A percentile compares a stretch with the other conserved stretches of the same genome.
These are phyloP conservation scores for Willisornis vidua DNA, from an alignment of 2,113 vertebrate species.

Conservation along the genomic window DNA sequence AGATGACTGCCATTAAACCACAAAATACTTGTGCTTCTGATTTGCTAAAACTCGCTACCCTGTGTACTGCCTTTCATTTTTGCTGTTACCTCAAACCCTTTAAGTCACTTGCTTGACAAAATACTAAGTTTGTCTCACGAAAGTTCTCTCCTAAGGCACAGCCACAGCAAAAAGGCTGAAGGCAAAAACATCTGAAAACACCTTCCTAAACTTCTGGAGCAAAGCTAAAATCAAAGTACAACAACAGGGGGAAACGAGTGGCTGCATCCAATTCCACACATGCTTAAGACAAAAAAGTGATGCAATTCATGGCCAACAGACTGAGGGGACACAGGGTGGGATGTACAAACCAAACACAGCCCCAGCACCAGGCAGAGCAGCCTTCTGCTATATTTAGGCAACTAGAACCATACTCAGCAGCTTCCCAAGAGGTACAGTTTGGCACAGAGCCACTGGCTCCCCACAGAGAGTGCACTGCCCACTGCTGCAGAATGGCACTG, in stretches of 20 bases:
- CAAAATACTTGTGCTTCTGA: not conserved
- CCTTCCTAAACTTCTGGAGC: not conserved
- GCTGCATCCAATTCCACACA: not conserved
- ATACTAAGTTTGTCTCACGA: not conserved
- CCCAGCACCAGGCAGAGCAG: fast-evolving
- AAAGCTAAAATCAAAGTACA: not conserved
- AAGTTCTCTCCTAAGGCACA: not conserved
- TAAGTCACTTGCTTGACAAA: not conserved
- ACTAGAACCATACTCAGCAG: not conserved
- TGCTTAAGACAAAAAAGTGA: fast-evolving
- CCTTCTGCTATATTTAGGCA: not conserved
- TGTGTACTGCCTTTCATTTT: not conserved
- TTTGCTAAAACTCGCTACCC: not conserved
- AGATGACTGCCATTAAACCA: not conserved
- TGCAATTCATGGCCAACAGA: not conserved
- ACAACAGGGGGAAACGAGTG: not conserved
- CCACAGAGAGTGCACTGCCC: fast-evolving
- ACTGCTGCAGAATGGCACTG: fast-evolving
- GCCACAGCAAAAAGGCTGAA: not conserved
- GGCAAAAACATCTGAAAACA: not conserved
- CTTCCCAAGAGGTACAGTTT: not conserved
- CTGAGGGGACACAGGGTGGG: not conserved
- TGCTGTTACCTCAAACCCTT: not conserved
- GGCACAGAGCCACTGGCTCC: not conserved
- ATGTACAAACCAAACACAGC: not conserved